Evolutionary conservation across 2,888 invertebrate genomes (phyloP).

Genomic region (Reticulitermes lucifugus): DNA sequence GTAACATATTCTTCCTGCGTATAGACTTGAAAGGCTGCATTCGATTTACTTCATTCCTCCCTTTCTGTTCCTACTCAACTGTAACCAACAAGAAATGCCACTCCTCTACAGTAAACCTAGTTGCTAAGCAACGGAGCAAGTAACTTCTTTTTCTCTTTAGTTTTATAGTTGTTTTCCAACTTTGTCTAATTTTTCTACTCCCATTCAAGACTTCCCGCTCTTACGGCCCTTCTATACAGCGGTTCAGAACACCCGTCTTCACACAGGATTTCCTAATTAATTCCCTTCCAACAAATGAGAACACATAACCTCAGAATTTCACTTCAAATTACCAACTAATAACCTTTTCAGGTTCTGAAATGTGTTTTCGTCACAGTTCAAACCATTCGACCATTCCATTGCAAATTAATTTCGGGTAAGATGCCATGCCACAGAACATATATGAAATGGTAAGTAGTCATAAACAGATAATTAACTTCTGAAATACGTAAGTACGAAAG

Average conservation of each 20-base stretch:
- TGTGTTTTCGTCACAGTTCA: too few relatives aligned
- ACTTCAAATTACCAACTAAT: too few relatives aligned
- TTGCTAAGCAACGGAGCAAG: conserved; percentile 1
- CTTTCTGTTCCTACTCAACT: background rate
- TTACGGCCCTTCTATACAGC: background rate
- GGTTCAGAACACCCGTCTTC: background rate
- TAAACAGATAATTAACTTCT: too few relatives aligned
- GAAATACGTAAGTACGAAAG: too few relatives aligned
- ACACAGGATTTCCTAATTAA: too few relatives aligned
- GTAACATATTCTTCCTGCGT: background rate
- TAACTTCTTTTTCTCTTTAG: background rate
- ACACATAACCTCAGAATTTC: too few relatives aligned
- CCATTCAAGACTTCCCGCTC: background rate
- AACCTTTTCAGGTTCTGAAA: too few relatives aligned
- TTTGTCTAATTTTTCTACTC: background rate
- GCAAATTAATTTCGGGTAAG: too few relatives aligned
- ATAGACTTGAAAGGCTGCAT: background rate
- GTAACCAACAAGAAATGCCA: background rate
- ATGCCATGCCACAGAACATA: too few relatives aligned
- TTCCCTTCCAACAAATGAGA: too few relatives aligned
- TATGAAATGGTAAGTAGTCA: too few relatives aligned
- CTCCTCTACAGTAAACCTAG: background rate
- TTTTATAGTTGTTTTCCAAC: conserved; percentile 9
- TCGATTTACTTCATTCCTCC: background rate
- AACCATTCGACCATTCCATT: too few relatives aligned